These are phyloP conservation scores for Lepisosteus osseus DNA, from an alignment of 2,113 vertebrate genomes.

Conservation along the genomic window DNA sequence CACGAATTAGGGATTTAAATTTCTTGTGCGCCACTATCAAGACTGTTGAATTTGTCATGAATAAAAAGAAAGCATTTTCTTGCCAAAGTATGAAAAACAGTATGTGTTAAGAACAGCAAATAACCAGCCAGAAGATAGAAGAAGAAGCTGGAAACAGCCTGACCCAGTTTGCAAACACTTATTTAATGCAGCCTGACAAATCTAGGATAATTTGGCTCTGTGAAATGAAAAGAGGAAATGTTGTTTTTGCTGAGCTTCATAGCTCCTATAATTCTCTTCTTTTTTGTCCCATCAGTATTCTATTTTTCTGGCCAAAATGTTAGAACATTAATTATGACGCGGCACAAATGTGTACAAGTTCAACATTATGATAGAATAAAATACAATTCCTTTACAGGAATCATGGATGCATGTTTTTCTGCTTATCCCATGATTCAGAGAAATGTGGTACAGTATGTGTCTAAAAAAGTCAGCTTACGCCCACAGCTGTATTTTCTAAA, in stretches of 20 bases:
- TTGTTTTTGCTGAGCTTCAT: slow-evolving; percentile 6
- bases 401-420: background rate
- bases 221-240: background rate
- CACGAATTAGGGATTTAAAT: no score
- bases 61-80: no score
- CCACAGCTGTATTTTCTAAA: no score
- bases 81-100: background rate
- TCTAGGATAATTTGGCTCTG: background rate
- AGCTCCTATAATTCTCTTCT: slow-evolving; percentile 6
- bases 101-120: background rate
- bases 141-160: slow-evolving; percentile 18
- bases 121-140: background rate
- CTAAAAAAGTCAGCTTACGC: no score
- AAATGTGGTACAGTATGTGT: no score
- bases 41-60: no score
- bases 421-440: background rate
- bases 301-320: no score
- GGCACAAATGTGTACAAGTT: background rate
- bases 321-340: slow-evolving; percentile 1
- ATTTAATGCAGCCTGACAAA: slow-evolving; percentile 17
- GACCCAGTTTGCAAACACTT: slow-evolving; percentile 27
- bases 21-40: no score
- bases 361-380: background rate
- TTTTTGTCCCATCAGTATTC: background rate
- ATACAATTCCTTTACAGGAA: background rate